These are phyloP conservation scores for Thereva nobilitata DNA, from an alignment of 2,888 invertebrate species.

Conservation along the genomic window DNA sequence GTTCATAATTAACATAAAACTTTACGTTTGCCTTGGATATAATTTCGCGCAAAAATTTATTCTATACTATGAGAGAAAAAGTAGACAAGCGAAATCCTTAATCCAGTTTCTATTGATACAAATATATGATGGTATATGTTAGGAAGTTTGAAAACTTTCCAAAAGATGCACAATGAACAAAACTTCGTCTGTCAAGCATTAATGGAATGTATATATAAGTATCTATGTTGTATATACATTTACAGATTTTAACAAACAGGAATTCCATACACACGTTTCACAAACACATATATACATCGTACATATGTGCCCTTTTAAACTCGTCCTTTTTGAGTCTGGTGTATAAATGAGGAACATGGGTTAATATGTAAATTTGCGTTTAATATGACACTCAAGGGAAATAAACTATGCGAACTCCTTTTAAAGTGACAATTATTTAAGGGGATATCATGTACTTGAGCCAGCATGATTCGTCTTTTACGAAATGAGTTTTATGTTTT, in stretches of 20 bases:
- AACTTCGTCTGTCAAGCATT: constrained; percentile 10
- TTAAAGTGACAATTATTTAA: constrained; percentile 33
- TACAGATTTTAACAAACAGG: too few relatives aligned
- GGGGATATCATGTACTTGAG: constrained; percentile 15
- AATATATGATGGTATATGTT: constrained; percentile 9
- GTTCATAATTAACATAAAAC: constrained; percentile 37
- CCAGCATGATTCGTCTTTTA: constrained; percentile 5
- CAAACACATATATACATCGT: constrained; percentile 2
- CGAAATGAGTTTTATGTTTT: background rate
- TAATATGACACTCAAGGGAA: constrained; percentile 35
- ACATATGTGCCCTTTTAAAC: constrained; percentile 10
- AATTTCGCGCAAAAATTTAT: background rate
- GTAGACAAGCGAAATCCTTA: constrained; percentile 15
- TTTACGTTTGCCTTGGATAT: constrained; percentile 25
- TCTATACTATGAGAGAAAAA: too few relatives aligned
- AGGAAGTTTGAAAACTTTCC: constrained; percentile 27
- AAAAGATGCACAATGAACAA: constrained; percentile 27
- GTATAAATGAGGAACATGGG: constrained; percentile 33
- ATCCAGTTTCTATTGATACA: constrained; percentile 17
- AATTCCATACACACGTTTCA: too few relatives aligned
- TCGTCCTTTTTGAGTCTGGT: too few relatives aligned
- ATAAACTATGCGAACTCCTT: constrained; percentile 28
- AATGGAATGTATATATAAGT: background rate
- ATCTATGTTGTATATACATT: too few relatives aligned
- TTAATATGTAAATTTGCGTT: constrained; percentile 38